These are phyloP conservation scores for Corvus hawaiiensis DNA, from an alignment of 2,113 vertebrate genomes.

Conservation along the genomic window DNA sequence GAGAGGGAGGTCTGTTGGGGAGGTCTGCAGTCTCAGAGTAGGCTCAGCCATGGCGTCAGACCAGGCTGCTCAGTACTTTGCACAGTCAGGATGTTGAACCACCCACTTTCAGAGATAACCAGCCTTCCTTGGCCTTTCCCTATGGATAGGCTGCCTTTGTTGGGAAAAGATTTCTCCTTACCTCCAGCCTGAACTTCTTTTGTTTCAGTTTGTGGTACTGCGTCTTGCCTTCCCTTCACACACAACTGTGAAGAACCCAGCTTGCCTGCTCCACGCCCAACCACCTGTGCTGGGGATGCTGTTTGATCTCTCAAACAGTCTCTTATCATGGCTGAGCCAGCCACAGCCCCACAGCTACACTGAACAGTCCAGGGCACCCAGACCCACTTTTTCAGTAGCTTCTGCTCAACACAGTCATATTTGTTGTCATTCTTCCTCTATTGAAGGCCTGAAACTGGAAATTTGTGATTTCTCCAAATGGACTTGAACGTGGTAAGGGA, in stretches of 20 bases:
- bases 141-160: not conserved
- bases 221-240: accelerated
- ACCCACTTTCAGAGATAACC: accelerated
- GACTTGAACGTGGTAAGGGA: not conserved
- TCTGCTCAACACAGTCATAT: not conserved
- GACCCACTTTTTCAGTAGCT: not conserved
- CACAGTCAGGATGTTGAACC: accelerated
- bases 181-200: not conserved
- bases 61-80: not conserved
- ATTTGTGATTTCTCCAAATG: not conserved
- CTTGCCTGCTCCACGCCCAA: accelerated
- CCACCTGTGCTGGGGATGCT: not conserved
- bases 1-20: accelerated
- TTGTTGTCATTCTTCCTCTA: not conserved
- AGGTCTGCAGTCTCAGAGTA: not conserved
- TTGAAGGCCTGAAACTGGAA: not conserved
- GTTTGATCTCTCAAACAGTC: not conserved
- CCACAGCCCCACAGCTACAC: not conserved
- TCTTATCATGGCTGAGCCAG: not conserved
- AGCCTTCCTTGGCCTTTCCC: not conserved
- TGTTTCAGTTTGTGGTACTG: not conserved
- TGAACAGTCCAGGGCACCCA: not conserved
- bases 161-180: not conserved
- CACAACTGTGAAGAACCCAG: not conserved
- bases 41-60: not conserved